phyloP scores from a whole-genome alignment of 2,113 vertebrate species.

The Pluvialis apricaria region DNA sequence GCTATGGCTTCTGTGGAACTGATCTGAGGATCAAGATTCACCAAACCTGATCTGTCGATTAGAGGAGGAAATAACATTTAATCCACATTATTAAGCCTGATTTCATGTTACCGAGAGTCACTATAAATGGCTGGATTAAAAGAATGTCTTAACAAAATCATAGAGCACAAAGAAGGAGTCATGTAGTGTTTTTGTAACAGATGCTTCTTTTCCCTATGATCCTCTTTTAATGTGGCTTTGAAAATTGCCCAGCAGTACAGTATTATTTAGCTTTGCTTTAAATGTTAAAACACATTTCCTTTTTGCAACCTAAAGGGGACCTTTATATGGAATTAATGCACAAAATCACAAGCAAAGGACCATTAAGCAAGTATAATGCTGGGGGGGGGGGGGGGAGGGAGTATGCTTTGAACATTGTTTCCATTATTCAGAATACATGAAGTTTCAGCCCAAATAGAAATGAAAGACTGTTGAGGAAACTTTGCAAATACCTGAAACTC shows the following conservation, averaged over 20 bases:
- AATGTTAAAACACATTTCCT: constrained; percentile 8
- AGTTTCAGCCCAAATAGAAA: constrained; percentile 13
- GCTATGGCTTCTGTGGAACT: not conserved
- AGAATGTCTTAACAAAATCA: constrained; percentile 3
- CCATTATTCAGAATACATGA: not conserved
- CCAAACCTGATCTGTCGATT: not conserved
- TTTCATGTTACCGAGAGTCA: not conserved
- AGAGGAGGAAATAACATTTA: constrained; percentile 8
- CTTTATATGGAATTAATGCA: not conserved
- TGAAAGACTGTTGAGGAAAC: constrained; percentile 21
- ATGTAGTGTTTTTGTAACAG: constrained; percentile 44
- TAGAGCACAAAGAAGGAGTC: constrained; percentile 13
- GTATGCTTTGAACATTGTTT: constrained; percentile 52
- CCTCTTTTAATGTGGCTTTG: constrained; percentile 23
- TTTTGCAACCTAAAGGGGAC: not conserved
- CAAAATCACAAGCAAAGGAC: constrained; percentile 8
- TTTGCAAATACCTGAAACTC: not conserved
- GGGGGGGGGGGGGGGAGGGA: not conserved
- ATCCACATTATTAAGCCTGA: constrained; percentile 6
- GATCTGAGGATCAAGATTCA: not conserved
- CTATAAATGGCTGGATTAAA: not conserved
- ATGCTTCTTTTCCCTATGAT: not conserved
- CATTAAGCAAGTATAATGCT: constrained; percentile 28
- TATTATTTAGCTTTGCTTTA: constrained; percentile 60
- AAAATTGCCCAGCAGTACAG: constrained; percentile 41